Evolutionary conservation across 2,797 vertebrate genomes (phyloP), one percentile per base, ranked within the genome.

Genomic region (Loris lydekkerianus): DNA sequence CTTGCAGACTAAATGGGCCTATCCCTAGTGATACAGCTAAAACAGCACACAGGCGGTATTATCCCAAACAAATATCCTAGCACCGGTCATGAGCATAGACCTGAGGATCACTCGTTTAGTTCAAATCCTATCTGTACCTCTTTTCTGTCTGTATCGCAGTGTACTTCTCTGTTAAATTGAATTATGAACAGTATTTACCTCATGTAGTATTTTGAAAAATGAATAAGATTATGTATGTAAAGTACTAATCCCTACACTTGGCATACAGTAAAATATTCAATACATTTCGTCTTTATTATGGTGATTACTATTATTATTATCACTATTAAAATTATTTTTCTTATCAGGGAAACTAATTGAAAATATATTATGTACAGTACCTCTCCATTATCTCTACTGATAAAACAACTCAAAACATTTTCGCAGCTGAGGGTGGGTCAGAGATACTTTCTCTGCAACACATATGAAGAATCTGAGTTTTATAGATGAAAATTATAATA

Each of bases 401-500:
- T 53, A 69, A 87, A 89, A 95, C 29, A 90, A 86, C 75, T 92
- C n/a, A 96, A 93, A 88, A 82, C 23, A 85, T 23, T 82, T 88
- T 97, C 96, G 23, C 17, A 91, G 61, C n/a, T 75, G n/a, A 84
- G 56, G n/a, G 20, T 89, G 58, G 67, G 15, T 90, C 91, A 96
- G 29, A 96, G 46, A 86, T 95, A 76, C 1, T 46, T 76, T 89
- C n/a, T 94, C 89, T 91, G 15, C 0, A 31, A 65, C 13, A 89
- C 49, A 91, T 40, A 93, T 75, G 70, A 95, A 89, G 20, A 63
- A 85, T 91, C 34, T 73, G 21, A 29, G 10, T 82, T 95, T 95
- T 88, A 89, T 88, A 89, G 46, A 60, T 92, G 65, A 96, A 96
- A 90, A 92, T 94, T 91, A 73, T 77, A 70, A 40, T 86, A n/a